Conservation (phyloP, 53 echinoderm and acorn worm genomes). For the Crossaster papposus region DNA sequence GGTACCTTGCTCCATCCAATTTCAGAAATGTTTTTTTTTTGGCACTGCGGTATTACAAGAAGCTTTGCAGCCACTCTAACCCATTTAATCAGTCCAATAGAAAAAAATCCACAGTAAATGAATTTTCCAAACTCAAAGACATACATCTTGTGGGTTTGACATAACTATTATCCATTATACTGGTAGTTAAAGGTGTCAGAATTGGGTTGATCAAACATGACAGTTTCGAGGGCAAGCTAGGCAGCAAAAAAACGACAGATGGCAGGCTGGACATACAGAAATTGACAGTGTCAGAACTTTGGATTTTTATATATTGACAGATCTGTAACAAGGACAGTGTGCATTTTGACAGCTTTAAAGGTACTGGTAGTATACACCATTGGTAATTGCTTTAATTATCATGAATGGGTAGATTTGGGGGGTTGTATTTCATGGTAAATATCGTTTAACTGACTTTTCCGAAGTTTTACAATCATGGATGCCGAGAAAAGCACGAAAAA, state of each 20-base stretch:
- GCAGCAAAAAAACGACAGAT: slow-evolving; percentile 11
- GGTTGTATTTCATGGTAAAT: too few relatives aligned
- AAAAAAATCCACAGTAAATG: not conserved
- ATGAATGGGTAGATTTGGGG: too few relatives aligned
- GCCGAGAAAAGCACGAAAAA: too few relatives aligned
- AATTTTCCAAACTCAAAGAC: not conserved
- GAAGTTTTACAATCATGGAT: too few relatives aligned
- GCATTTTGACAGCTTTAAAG: slow-evolving; percentile 34
- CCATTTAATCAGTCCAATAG: not conserved
- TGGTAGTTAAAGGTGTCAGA: not conserved
- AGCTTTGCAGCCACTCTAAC: not conserved
- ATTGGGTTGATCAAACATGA: slow-evolving; percentile 56
- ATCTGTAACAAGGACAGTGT: slow-evolving; percentile 40
- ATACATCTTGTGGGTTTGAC: not conserved
- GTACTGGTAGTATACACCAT: too few relatives aligned
- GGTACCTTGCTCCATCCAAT: too few relatives aligned
- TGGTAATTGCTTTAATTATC: too few relatives aligned
- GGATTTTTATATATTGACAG: slow-evolving; percentile 31
- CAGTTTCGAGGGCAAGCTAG: not conserved
- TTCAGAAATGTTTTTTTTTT: too few relatives aligned
- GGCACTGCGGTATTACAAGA: too few relatives aligned
- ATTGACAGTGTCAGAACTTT: slow-evolving; percentile 1
- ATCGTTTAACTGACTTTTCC: too few relatives aligned
- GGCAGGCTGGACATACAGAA: slow-evolving; percentile 30
- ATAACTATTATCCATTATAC: slow-evolving; percentile 4